Evolutionary conservation across 2,888 invertebrate genomes (phyloP).

Genomic region (Habroteleia sp.): DNA sequence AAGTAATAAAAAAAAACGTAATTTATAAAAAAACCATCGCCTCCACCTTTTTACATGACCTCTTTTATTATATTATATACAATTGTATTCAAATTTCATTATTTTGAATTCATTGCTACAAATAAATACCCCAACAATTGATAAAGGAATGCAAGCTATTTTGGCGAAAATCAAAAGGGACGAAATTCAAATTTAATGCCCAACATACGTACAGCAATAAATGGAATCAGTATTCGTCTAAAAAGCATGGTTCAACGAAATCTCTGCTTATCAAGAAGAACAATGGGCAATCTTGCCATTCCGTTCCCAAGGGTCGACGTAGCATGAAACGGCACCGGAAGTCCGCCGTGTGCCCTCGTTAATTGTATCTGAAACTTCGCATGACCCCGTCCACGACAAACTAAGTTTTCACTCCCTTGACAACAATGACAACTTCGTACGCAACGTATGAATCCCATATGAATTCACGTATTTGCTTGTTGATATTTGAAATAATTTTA

Average conservation of each 20-base stretch:
- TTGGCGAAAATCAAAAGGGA: neutral
- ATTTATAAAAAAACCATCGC: no score
- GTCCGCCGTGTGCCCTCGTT: slow-evolving; percentile 77
- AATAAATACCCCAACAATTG: no score
- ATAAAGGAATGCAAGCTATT: neutral
- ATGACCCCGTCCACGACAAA: slow-evolving; percentile 71
- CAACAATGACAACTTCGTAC: slow-evolving; percentile 52
- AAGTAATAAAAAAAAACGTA: no score
- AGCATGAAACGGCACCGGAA: slow-evolving; percentile 78
- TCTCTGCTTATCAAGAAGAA: slow-evolving; percentile 68
- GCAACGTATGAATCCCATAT: slow-evolving; percentile 36
- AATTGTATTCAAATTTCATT: no score
- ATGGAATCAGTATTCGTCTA: slow-evolving; percentile 64
- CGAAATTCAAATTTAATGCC: slow-evolving; percentile 60
- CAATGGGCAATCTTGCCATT: slow-evolving; percentile 76
- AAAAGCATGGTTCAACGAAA: slow-evolving; percentile 64
- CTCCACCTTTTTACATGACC: no score
- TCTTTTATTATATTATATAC: no score
- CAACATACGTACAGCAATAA: slow-evolving; percentile 67
- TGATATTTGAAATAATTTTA: slow-evolving; percentile 40
- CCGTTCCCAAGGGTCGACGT: slow-evolving; percentile 76
- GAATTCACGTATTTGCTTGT: slow-evolving; percentile 36
- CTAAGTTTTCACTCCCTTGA: slow-evolving; percentile 57
- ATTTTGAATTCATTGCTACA: no score
- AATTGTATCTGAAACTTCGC: slow-evolving; percentile 77